Percentiles rank a stretch among this genome's conserved stretches.
These are phyloP conservation scores for Morpho deidamia DNA, from an alignment of 2,888 invertebrate genomes.

Conservation along the genomic window DNA sequence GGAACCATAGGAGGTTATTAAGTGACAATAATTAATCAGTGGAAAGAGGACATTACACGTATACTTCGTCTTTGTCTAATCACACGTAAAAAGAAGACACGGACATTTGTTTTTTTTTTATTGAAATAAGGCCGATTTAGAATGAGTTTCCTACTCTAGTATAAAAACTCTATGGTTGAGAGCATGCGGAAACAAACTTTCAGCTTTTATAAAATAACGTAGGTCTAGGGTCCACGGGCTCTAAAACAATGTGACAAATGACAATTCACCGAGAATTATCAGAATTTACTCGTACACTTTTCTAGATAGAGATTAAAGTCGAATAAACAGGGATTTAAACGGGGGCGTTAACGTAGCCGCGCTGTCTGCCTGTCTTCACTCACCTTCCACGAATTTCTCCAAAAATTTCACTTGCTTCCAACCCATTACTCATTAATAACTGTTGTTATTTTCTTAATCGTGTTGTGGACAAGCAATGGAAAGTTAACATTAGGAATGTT, in stretches of 20 bases:
- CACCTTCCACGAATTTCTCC: conserved; percentile 20
- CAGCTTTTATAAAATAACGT: no score
- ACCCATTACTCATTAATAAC: conserved; percentile 27
- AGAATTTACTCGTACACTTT: conserved; percentile 16
- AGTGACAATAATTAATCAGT: no score
- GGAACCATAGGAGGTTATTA: no score
- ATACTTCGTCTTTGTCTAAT: no score
- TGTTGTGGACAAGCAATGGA: conserved; percentile 24
- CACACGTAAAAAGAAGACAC: no score
- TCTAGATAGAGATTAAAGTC: conserved; percentile 23
- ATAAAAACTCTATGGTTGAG: no score
- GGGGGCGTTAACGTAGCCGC: conserved; percentile 36
- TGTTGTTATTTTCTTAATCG: neutral
- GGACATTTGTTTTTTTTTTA: no score
- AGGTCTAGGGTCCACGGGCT: no score
- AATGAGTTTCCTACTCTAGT: no score
- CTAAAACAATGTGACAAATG: conserved; percentile 26
- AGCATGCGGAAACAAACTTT: no score
- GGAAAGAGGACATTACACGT: no score
- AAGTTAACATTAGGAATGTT: conserved; percentile 24
- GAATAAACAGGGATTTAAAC: conserved; percentile 9
- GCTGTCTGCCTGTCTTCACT: conserved; percentile 41
- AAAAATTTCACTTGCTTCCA: conserved; percentile 10
- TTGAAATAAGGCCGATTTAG: no score
- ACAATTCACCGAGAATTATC: conserved; percentile 13